Evolutionary conservation across 2,113 vertebrate species (phyloP).

Genomic region (Casuarius casuarius): DNA sequence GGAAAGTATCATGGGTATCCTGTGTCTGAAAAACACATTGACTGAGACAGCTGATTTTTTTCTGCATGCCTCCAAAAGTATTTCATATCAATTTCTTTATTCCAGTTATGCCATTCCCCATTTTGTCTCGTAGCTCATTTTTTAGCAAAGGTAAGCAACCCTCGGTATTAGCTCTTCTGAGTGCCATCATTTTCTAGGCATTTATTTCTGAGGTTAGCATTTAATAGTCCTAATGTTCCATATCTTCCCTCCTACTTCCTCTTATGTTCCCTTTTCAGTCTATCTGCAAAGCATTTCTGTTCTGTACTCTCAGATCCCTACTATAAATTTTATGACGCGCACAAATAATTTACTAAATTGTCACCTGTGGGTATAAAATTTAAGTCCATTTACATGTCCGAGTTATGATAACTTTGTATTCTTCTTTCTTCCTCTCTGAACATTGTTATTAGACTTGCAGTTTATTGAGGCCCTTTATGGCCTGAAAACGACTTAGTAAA

Average conservation of each 20-base stretch:
- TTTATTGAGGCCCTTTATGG: background rate
- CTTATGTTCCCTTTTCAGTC: background rate
- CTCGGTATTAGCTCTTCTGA: background rate
- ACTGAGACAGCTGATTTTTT: background rate
- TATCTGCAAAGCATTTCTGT: background rate
- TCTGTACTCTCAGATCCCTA: background rate
- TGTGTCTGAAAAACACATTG: background rate
- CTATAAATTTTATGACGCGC: background rate
- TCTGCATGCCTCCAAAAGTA: background rate
- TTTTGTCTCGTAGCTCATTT: background rate
- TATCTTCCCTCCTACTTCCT: background rate
- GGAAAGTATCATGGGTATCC: background rate
- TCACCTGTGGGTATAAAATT: background rate
- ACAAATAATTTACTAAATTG: slow-evolving; percentile 2
- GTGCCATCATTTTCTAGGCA: background rate
- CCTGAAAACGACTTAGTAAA: background rate
- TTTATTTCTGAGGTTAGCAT: background rate
- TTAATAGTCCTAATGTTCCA: background rate
- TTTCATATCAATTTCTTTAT: background rate
- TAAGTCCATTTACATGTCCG: background rate
- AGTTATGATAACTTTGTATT: background rate
- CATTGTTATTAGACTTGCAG: background rate
- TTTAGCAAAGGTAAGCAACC: background rate
- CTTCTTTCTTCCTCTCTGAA: background rate
- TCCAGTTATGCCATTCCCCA: background rate